phyloP scores from a whole-genome alignment of 53 echinoderm and acorn worm species.

The Zoroaster sp. region DNA sequence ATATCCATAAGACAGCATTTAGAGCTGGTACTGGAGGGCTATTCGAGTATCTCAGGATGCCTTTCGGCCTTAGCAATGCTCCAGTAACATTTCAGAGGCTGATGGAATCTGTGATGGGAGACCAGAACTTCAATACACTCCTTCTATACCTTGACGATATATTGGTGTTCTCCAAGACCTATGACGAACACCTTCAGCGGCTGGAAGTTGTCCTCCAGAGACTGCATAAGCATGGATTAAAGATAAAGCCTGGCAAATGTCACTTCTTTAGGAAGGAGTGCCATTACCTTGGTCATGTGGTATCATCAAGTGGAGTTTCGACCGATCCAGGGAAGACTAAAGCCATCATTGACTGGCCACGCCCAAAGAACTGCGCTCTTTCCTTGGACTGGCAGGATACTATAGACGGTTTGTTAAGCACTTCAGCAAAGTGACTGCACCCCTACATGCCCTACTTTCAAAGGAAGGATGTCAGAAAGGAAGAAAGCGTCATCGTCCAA shows the following conservation, averaged over 20 bases:
- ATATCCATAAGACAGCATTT: constrained; percentile 74
- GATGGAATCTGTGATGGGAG: constrained; percentile 22
- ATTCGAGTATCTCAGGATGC: constrained; percentile 37
- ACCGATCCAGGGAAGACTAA: constrained; percentile 5
- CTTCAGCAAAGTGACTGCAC: constrained; percentile 36
- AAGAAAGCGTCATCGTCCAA: not conserved
- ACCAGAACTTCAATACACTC: constrained; percentile 23
- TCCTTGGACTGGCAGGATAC: constrained; percentile 43
- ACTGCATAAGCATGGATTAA: not conserved
- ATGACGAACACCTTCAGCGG: not conserved
- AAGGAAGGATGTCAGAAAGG: constrained; percentile 30
- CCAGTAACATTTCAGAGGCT: constrained; percentile 11
- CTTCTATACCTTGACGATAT: constrained; percentile 19
- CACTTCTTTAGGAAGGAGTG: not conserved
- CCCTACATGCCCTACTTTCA: constrained; percentile 33
- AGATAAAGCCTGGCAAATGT: constrained; percentile 23
- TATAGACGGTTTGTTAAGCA: constrained; percentile 20
- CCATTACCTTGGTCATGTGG: constrained; percentile 11
- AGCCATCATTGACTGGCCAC: not conserved
- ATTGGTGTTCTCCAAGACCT: not conserved
- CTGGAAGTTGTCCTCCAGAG: not conserved
- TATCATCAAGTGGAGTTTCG: not conserved
- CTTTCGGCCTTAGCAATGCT: constrained; percentile 39
- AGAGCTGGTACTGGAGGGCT: constrained; percentile 60
- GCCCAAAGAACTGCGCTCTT: constrained; percentile 16